Base-by-base conservation (phyloP, 2,888 invertebrate genomes). In the Candidula unifasciata region DNA sequence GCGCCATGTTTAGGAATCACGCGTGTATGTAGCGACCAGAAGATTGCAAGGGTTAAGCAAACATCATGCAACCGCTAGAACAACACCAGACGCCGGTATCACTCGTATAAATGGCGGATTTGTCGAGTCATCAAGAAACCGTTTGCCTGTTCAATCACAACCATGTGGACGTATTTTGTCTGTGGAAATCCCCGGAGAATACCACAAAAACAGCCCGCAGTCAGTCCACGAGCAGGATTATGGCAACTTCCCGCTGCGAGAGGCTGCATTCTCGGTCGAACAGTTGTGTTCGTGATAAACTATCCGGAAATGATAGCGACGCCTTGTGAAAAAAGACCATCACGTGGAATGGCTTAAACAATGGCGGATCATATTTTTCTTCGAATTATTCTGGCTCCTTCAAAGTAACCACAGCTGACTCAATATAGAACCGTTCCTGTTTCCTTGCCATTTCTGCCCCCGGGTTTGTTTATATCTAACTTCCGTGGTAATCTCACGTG, bases 261-360 rank as follows among this genome's bases (percentile, higher is more conserved):
- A 30, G 57, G 24, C 21, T 76, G 13, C n/a, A 66, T 68, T 52
- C 52, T 52, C 66, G 16, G 27, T 8, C 68, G 66, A 79, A n/a
- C 37, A 30, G n/a, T 54, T 71, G 71, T 80, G 80, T 82, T 82
- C 37, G 8, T 52, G 82, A 64, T 44, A 82, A 74, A 73, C 30
- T 74, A 74, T 74, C 82, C 82, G 74, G 82, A 82, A 82, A 82
- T 74, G 64, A 64, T 37, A 73, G 66, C 82, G n/a, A 44, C 82
- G 60, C 60, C 57, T 69, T 54, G 71, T 27, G 37, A 71, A 80
- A 33, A 44, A 37, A 74, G 54, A 33, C 33, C n/a, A 35, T 57
- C 80, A 80, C 52, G 80, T 80, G 80, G 24, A 27, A 30, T 18
- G 35, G 79, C 44, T 79, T 79, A 79, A 79, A 79, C 79, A 79